Evolutionary conservation across 92 coral and sea anemone genomes (phyloP).

Genomic region (Micromussa lordhowensis): DNA sequence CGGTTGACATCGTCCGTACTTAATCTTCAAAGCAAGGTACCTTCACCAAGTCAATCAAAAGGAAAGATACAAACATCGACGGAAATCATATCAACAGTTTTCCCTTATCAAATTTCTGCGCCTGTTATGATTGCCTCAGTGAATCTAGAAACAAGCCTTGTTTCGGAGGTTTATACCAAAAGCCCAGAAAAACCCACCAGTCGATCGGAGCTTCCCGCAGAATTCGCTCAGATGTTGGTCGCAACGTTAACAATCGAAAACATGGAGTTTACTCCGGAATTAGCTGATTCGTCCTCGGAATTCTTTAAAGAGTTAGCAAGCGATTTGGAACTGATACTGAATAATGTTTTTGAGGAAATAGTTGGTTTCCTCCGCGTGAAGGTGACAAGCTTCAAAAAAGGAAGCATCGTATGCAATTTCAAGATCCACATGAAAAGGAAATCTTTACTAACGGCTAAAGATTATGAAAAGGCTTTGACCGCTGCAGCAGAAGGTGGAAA

Average conservation of each 20-base stretch:
- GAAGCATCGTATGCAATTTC: slow-evolving; percentile 32
- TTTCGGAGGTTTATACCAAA: neutral
- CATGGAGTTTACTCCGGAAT: slow-evolving; percentile 8
- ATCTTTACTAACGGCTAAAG: slow-evolving; percentile 7
- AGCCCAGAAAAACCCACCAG: neutral
- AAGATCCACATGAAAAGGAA: neutral
- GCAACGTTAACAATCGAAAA: slow-evolving; percentile 17
- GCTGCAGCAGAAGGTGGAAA: slow-evolving; percentile 2
- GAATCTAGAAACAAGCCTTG: neutral
- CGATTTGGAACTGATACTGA: neutral
- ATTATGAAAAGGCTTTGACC: neutral
- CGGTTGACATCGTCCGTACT: neutral
- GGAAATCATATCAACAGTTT: neutral
- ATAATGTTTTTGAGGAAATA: neutral
- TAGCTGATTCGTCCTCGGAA: slow-evolving; percentile 1
- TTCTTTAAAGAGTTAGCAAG: slow-evolving; percentile 5
- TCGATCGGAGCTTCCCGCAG: neutral
- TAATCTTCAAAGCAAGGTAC: neutral
- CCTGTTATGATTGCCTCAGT: neutral
- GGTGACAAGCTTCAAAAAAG: slow-evolving; percentile 11
- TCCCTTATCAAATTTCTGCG: too few species aligned
- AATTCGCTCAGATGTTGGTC: neutral
- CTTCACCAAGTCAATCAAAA: neutral
- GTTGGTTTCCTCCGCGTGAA: slow-evolving; percentile 20
- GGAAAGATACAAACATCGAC: neutral